These are phyloP conservation scores for Belgica antarctica DNA, from an alignment of 2,888 invertebrate species.

Conservation along the genomic window DNA sequence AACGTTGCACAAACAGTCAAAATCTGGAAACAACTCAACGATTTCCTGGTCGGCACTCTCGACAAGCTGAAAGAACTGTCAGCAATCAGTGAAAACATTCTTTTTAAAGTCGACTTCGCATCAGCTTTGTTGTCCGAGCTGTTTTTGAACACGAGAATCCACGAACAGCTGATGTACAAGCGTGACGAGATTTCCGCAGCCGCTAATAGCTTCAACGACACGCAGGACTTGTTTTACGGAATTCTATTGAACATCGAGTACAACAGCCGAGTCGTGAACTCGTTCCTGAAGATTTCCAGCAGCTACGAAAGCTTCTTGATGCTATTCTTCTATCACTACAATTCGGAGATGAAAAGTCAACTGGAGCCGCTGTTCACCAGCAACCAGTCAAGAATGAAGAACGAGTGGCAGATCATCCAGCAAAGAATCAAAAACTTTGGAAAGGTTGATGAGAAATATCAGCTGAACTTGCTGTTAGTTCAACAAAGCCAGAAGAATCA, in stretches of 20 bases:
- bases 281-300: slow-evolving; percentile 27
- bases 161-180: slow-evolving; percentile 34
- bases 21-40: slow-evolving; percentile 1
- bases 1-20: slow-evolving; percentile 30
- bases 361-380: slow-evolving; percentile 4
- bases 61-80: neutral
- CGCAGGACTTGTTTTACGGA: slow-evolving; percentile 32
- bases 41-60: neutral
- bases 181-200: neutral
- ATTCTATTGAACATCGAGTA: slow-evolving; percentile 32
- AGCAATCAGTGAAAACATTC: slow-evolving; percentile 12
- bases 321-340: slow-evolving; percentile 34
- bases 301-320: slow-evolving; percentile 34
- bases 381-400: slow-evolving; percentile 4
- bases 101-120: slow-evolving; percentile 37
- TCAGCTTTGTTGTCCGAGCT: slow-evolving; percentile 19
- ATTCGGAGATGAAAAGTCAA: neutral
- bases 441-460: slow-evolving; percentile 24
- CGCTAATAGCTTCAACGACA: neutral
- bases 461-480: slow-evolving; percentile 13
- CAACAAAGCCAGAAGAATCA: slow-evolving; percentile 15
- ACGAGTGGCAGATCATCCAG: slow-evolving; percentile 41
- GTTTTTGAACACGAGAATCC: slow-evolving; percentile 6
- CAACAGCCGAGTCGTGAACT: slow-evolving; percentile 26
- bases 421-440: slow-evolving; percentile 39